phyloP scores from a whole-genome alignment of 1,140 invertebrate genomes.

The Latrodectus geometricus region DNA sequence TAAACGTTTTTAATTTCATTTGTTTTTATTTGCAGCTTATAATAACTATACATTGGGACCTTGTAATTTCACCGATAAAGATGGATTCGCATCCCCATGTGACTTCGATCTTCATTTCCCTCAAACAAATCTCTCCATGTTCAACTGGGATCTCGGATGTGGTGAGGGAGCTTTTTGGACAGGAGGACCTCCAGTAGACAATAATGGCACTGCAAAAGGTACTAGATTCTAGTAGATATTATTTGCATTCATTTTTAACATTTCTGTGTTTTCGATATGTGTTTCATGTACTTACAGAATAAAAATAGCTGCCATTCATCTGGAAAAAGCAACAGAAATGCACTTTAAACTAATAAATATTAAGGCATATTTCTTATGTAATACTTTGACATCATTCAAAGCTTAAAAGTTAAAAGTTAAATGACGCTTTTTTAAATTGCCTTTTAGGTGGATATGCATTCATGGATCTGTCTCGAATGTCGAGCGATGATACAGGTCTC shows the following conservation, averaged over 20 bases:
- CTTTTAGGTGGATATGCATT: conserved; percentile 57
- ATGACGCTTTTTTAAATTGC: not conserved
- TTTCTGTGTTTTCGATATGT: too few species aligned
- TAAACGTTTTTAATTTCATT: not conserved
- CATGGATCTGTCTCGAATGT: conserved; percentile 60
- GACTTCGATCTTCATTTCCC: conserved; percentile 47
- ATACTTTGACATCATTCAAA: not conserved
- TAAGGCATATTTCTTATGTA: too few species aligned
- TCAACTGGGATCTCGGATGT: conserved; percentile 52
- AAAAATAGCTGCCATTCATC: too few species aligned
- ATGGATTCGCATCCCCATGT: conserved; percentile 33
- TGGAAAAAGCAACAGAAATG: too few species aligned
- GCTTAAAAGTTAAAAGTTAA: not conserved
- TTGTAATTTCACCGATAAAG: conserved; percentile 47
- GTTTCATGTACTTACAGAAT: too few species aligned
- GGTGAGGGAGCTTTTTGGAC: conserved; percentile 54
- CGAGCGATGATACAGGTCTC: conserved; percentile 17
- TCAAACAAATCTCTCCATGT: conserved; percentile 33
- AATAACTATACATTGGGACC: conserved; percentile 50
- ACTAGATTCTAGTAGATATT: too few species aligned
- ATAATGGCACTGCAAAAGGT: conserved; percentile 50
- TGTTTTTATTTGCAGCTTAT: conserved; percentile 18
- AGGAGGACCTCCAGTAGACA: conserved; percentile 51
- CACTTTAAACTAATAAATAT: too few species aligned
- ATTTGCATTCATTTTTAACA: too few species aligned